Conservation (phyloP, 1,140 invertebrate species). For the Gonioctena quinquepunctata region DNA sequence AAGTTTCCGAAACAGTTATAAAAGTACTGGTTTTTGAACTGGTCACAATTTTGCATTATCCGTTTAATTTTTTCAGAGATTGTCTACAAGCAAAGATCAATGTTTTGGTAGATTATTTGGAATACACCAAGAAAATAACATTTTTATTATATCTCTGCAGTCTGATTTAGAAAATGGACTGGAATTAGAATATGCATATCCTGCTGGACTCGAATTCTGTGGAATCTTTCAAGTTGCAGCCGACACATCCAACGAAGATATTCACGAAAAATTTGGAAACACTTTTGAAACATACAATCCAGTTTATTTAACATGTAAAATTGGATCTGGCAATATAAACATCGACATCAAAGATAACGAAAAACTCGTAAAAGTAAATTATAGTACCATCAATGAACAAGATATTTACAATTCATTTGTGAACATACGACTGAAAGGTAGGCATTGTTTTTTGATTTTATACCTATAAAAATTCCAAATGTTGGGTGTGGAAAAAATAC, state of each 20-base stretch:
- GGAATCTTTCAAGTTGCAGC: conserved; percentile 54
- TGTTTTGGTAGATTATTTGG: conserved; percentile 73
- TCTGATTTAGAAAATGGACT: conserved; percentile 62
- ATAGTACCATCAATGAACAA: conserved; percentile 57
- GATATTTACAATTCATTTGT: conserved; percentile 69
- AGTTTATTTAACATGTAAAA: conserved; percentile 65
- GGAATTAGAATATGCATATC: conserved; percentile 63
- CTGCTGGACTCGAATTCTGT: conserved; percentile 74
- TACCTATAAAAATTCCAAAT: conserved; percentile 58
- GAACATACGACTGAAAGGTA: conserved; percentile 65
- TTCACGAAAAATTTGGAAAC: conserved; percentile 53
- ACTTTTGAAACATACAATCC: conserved; percentile 78
- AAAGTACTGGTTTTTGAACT: too few species aligned
- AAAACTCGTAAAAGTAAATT: conserved; percentile 64
- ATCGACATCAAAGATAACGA: conserved; percentile 73
- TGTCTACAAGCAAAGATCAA: conserved; percentile 61
- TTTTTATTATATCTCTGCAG: conserved; percentile 69
- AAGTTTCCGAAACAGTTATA: neutral
- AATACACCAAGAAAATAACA: conserved; percentile 70
- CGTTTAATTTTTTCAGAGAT: conserved; percentile 57
- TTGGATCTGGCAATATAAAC: conserved; percentile 58
- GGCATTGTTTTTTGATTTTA: conserved; percentile 58
- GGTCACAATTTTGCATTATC: too few species aligned
- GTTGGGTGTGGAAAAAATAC: conserved; percentile 62
- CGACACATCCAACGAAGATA: conserved; percentile 30